A percentile compares a stretch with the other conserved stretches of the same genome.
Evolutionary conservation across 2,888 invertebrate genomes (phyloP).

Genomic region (Folsomia candida): DNA sequence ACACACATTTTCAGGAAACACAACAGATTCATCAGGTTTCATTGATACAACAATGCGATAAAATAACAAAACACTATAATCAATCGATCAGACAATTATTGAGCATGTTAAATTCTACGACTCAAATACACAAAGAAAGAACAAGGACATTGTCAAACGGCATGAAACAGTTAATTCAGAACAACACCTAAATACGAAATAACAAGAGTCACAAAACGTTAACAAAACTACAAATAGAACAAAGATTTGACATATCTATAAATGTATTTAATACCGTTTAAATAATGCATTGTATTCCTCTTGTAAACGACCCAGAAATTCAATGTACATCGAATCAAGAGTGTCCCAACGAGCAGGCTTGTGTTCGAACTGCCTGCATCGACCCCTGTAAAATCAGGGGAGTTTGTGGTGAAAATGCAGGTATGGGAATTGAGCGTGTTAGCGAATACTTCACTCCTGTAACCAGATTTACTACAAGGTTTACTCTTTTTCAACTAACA

Average conservation of each 20-base stretch:
- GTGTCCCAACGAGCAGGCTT: constrained; percentile 87
- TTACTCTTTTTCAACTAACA: background rate
- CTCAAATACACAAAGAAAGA: background rate
- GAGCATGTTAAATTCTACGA: background rate
- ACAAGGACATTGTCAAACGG: background rate
- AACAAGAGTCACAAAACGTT: no score
- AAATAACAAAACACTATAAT: background rate
- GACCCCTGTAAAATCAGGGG: constrained; percentile 86
- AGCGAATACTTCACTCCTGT: no score
- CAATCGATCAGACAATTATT: no score
- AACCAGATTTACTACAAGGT: background rate
- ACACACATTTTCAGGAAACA: background rate
- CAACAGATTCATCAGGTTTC: constrained; percentile 6
- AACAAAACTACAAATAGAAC: no score
- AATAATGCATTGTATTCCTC: constrained; percentile 7
- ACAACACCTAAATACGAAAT: background rate
- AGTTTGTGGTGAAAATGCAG: constrained; percentile 82
- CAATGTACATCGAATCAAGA: constrained; percentile 88
- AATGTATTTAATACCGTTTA: background rate
- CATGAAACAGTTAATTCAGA: background rate
- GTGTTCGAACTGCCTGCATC: constrained; percentile 84
- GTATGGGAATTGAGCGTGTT: background rate
- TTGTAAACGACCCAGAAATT: constrained; percentile 59
- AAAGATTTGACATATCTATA: background rate
- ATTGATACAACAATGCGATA: constrained; percentile 29